Conservation (phyloP, 2,888 invertebrate species). For the Heliothis peltigera region DNA sequence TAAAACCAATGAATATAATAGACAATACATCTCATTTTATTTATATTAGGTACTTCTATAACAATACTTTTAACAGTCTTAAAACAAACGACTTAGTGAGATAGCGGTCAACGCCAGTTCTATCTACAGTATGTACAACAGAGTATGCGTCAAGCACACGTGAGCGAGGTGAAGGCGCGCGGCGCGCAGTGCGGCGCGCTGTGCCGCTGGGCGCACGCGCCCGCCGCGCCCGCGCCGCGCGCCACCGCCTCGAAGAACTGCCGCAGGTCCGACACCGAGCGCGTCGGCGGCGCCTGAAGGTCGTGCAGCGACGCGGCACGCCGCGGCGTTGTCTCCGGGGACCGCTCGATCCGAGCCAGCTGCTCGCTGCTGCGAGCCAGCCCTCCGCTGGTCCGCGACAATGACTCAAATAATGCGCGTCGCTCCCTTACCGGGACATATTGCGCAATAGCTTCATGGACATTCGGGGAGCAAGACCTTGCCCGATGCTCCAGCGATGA, state of each 20-base stretch:
- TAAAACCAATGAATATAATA: conserved; percentile 58
- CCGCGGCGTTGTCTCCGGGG: conserved; percentile 84
- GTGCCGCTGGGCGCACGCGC: conserved; percentile 73
- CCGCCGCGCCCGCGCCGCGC: conserved; percentile 75
- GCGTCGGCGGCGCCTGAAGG: conserved; percentile 87
- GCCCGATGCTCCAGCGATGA: conserved; percentile 82
- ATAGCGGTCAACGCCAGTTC: conserved; percentile 83
- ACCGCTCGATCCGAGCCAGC: conserved; percentile 69
- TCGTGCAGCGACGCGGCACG: conserved; percentile 92
- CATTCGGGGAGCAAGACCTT: conserved; percentile 86
- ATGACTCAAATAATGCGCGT: conserved; percentile 92
- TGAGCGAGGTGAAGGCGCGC: conserved; percentile 82
- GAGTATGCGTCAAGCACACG: conserved; percentile 77
- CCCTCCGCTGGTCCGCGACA: conserved; percentile 91
- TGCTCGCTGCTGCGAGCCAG: conserved; percentile 92
- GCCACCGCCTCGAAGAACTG: conserved; percentile 92
- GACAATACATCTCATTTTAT: conserved; percentile 76
- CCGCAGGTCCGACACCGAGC: conserved; percentile 92
- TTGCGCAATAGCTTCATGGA: conserved; percentile 87
- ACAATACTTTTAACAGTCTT: conserved; percentile 90
- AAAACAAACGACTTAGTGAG: conserved; percentile 88
- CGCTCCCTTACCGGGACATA: conserved; percentile 93
- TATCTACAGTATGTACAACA: conserved; percentile 85
- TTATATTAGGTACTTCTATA: conserved; percentile 88
- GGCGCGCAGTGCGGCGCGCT: conserved; percentile 80